Percentiles rank a stretch among this genome's conserved stretches.
phyloP scores from a whole-genome alignment of 2,113 vertebrate genomes.

The Cathartes aura region DNA sequence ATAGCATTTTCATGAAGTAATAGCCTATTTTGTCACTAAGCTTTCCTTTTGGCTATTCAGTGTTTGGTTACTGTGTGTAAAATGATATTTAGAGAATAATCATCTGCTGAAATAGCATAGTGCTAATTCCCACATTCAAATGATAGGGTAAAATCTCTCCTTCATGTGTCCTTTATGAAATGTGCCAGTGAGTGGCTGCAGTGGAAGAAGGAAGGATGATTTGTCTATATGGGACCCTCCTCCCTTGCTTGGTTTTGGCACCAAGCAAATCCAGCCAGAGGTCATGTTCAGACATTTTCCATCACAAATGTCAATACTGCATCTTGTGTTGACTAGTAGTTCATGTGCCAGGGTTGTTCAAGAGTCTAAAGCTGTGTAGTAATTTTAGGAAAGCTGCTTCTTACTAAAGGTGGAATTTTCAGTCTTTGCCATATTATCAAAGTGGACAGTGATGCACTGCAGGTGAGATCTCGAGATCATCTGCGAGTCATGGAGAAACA shows the following conservation, averaged over 20 bases:
- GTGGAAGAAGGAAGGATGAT: not conserved
- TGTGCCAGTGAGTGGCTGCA: not conserved
- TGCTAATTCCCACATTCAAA: not conserved
- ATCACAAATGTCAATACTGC: not conserved
- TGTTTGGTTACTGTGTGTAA: not conserved
- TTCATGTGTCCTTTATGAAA: not conserved
- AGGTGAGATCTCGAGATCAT: not conserved
- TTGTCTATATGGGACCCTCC: not conserved
- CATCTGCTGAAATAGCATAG: not conserved
- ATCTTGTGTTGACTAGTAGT: not conserved
- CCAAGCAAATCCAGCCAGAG: not conserved
- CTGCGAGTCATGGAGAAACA: not conserved
- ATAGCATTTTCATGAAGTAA: not conserved
- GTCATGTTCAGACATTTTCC: not conserved
- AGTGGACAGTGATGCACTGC: not conserved
- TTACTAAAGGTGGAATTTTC: not conserved
- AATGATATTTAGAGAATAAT: not conserved
- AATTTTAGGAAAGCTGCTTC: not conserved
- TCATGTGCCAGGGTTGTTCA: not conserved
- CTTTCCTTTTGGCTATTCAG: not conserved
- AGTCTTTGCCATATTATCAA: not conserved
- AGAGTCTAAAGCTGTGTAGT: not conserved
- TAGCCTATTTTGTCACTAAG: not conserved
- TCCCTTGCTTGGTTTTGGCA: not conserved
- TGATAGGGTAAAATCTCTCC: not conserved